Percentiles rank a stretch among this genome's conserved stretches.
phyloP scores from a whole-genome alignment of 1,140 invertebrate species.

The Drosophila serrata region DNA sequence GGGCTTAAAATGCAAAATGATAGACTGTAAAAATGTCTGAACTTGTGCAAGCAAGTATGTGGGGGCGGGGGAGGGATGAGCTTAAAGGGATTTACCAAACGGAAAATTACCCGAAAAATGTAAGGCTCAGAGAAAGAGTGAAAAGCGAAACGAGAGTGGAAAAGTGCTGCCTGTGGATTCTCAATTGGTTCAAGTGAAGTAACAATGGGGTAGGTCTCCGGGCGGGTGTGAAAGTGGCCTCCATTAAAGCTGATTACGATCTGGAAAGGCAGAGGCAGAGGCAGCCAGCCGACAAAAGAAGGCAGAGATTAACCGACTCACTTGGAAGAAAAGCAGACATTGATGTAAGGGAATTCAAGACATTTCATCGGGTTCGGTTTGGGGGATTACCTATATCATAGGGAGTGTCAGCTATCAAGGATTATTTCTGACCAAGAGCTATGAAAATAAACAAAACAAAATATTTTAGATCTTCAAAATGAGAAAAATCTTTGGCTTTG shows the following conservation, averaged over 20 bases:
- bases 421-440: conserved; percentile 9
- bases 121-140: conserved; percentile 12
- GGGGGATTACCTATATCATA: not conserved
- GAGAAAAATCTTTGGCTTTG: not conserved
- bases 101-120: conserved; percentile 48
- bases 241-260: conserved; percentile 37
- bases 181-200: conserved; percentile 41
- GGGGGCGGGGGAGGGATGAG: not conserved
- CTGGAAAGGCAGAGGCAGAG: conserved; percentile 24
- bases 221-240: conserved; percentile 24
- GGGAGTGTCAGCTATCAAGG: conserved; percentile 14
- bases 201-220: conserved; percentile 43
- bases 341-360: conserved; percentile 16
- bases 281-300: conserved; percentile 6
- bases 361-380: not conserved
- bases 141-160: conserved; percentile 16
- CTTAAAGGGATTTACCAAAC: conserved; percentile 48
- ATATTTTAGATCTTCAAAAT: not conserved
- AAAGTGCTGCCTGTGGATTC: conserved; percentile 21
- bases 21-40: conserved; percentile 28
- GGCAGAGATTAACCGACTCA: conserved; percentile 20
- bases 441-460: conserved; percentile 1
- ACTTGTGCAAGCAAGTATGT: conserved; percentile 4
- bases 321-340: conserved; percentile 12
- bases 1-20: conserved; percentile 22